Conservation (phyloP, 2,113 vertebrate genomes). For the Paralichthys olivaceus region DNA sequence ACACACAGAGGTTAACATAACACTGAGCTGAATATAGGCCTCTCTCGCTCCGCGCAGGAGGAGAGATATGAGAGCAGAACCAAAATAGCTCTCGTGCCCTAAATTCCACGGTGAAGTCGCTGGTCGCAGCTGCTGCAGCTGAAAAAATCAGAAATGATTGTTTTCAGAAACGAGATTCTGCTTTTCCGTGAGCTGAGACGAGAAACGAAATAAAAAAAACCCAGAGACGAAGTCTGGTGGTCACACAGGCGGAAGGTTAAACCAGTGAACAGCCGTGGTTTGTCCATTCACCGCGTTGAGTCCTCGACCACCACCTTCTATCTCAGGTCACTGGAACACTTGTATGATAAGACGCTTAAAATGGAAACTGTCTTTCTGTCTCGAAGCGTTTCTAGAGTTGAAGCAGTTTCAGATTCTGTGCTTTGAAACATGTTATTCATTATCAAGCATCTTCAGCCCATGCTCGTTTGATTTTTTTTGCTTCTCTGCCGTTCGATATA, state of each 20-base stretch:
- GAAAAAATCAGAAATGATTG: neutral
- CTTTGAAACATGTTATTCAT: no score
- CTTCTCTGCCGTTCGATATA: neutral
- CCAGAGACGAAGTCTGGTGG: neutral
- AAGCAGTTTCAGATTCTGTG: neutral
- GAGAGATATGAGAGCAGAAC: conserved; percentile 43
- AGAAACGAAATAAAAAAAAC: neutral
- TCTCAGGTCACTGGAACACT: neutral
- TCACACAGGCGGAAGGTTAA: conserved; percentile 14
- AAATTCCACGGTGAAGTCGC: conserved; percentile 57
- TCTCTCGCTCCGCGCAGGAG: conserved; percentile 10
- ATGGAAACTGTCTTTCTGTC: conserved; percentile 4
- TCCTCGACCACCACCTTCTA: neutral
- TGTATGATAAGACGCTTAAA: conserved; percentile 38
- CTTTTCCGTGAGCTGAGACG: neutral
- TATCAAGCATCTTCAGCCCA: conserved; percentile 19
- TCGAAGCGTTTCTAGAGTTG: conserved; percentile 1
- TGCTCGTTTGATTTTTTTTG: no score
- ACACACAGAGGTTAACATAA: neutral
- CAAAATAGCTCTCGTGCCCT: conserved; percentile 73
- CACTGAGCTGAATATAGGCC: conserved; percentile 32
- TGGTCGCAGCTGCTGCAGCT: conserved; percentile 22
- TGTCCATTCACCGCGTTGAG: neutral
- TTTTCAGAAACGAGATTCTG: neutral
- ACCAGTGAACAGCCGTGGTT: neutral